Evolutionary conservation across 1,140 invertebrate species (phyloP).

Genomic region (Carposina sasakii): DNA sequence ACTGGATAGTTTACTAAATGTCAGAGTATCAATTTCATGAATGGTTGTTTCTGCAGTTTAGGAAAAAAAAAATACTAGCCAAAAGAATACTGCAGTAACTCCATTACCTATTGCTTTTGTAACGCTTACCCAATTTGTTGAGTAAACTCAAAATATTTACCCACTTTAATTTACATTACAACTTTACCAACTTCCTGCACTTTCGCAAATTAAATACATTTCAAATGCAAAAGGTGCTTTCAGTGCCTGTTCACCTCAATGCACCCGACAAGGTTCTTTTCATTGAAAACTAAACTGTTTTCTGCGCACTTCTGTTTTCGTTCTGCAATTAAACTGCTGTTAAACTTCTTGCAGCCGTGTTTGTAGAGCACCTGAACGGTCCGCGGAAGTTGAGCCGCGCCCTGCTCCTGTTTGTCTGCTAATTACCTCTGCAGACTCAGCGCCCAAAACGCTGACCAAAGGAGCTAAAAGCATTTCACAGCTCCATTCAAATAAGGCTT

Average conservation of each 20-base stretch:
- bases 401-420: constrained; percentile 68
- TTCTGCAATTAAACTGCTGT: constrained; percentile 70
- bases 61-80: too few relatives aligned
- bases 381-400: constrained; percentile 54
- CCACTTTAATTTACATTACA: too few relatives aligned
- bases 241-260: constrained; percentile 50
- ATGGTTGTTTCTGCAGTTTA: too few relatives aligned
- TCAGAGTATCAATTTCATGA: too few relatives aligned
- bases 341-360: constrained; percentile 67
- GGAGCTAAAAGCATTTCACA: constrained; percentile 51
- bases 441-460: constrained; percentile 60
- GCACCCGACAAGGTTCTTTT: constrained; percentile 59
- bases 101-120: too few relatives aligned
- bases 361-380: constrained; percentile 66
- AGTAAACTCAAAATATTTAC: too few relatives aligned
- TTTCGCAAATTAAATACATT: constrained; percentile 38
- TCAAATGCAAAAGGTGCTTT: constrained; percentile 36
- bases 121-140: too few relatives aligned
- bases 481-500: constrained; percentile 52
- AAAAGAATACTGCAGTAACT: too few relatives aligned
- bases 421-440: constrained; percentile 69
- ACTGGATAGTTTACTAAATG: too few relatives aligned
- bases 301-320: constrained; percentile 66
- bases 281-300: constrained; percentile 62
- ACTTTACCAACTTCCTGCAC: too few relatives aligned